Conservation (phyloP, 1,140 invertebrate genomes). For the Galleria mellonella region DNA sequence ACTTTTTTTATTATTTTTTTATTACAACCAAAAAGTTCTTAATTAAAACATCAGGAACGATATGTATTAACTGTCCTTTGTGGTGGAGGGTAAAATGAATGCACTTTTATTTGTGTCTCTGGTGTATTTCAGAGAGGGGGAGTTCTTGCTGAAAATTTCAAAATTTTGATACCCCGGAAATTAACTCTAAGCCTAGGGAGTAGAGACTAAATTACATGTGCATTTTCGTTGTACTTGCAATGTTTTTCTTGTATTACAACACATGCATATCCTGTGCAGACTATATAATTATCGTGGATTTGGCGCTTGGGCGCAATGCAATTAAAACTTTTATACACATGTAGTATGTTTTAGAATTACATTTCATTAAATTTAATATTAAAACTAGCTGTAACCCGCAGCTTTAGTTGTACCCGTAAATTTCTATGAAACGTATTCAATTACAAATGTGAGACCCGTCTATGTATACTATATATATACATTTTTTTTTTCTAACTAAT, state of each 20-base stretch:
- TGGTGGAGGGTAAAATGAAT: constrained; percentile 36
- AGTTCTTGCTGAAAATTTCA: constrained; percentile 35
- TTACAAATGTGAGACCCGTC: no score
- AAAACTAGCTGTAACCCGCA: no score
- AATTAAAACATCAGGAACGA: constrained; percentile 54
- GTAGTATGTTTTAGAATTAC: background rate
- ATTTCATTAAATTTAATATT: no score
- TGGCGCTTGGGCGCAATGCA: constrained; percentile 17
- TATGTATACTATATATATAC: no score
- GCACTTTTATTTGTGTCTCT: constrained; percentile 51
- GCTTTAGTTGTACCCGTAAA: no score
- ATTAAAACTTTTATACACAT: constrained; percentile 25
- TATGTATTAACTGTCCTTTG: constrained; percentile 46
- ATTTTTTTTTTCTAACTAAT: no score
- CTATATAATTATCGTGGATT: constrained; percentile 38
- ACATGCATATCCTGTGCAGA: constrained; percentile 32
- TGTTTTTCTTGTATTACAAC: constrained; percentile 15
- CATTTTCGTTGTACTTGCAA: constrained; percentile 5
- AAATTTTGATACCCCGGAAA: constrained; percentile 11
- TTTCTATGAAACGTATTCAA: no score
- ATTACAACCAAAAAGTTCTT: constrained; percentile 24
- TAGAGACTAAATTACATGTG: constrained; percentile 11
- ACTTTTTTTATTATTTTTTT: no score
- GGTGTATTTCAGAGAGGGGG: constrained; percentile 48
- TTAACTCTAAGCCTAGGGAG: constrained; percentile 14